A percentile compares a stretch with the other conserved stretches of the same genome.
Evolutionary conservation across 2,113 vertebrate species (phyloP).

Genomic region (Apistogramma diplotaenia): DNA sequence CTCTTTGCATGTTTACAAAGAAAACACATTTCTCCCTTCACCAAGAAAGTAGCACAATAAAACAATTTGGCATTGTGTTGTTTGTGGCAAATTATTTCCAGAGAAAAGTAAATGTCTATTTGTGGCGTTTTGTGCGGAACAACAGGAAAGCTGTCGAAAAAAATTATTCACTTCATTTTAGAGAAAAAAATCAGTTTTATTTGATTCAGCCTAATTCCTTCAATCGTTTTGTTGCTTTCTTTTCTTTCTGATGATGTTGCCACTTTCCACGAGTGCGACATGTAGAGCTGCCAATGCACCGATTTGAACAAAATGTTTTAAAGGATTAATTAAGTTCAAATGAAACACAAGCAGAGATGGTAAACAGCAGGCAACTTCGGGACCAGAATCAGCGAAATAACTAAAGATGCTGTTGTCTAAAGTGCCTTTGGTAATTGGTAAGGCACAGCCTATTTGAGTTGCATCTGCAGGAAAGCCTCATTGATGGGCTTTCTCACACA

Average conservation of each 20-base stretch:
- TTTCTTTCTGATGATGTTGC: not conserved
- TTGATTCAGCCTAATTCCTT: not conserved
- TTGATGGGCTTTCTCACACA: not conserved
- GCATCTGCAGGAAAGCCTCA: slow-evolving; percentile 15
- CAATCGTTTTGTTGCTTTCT: not conserved
- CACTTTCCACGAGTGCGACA: not conserved
- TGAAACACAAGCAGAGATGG: not conserved
- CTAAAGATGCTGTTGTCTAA: slow-evolving; percentile 2
- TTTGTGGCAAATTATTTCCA: not conserved
- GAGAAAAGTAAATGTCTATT: not conserved
- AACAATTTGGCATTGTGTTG: not conserved
- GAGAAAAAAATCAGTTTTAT: not conserved
- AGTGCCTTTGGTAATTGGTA: slow-evolving; percentile 37
- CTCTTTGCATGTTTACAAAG: not conserved
- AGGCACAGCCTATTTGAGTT: slow-evolving; percentile 37
- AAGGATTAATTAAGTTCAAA: slow-evolving; percentile 19
- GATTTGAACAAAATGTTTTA: not conserved
- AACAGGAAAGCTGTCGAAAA: not conserved
- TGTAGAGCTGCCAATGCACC: not conserved
- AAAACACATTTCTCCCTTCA: not conserved
- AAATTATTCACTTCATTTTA: not conserved
- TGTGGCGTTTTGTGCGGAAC: not conserved
- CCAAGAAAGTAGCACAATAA: not conserved
- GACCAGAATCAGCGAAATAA: not conserved
- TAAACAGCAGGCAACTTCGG: slow-evolving; percentile 5